Evolutionary conservation across 2,888 invertebrate genomes (phyloP), one percentile per base, ranked within the genome.

Genomic region (Machimus rusticus): DNA sequence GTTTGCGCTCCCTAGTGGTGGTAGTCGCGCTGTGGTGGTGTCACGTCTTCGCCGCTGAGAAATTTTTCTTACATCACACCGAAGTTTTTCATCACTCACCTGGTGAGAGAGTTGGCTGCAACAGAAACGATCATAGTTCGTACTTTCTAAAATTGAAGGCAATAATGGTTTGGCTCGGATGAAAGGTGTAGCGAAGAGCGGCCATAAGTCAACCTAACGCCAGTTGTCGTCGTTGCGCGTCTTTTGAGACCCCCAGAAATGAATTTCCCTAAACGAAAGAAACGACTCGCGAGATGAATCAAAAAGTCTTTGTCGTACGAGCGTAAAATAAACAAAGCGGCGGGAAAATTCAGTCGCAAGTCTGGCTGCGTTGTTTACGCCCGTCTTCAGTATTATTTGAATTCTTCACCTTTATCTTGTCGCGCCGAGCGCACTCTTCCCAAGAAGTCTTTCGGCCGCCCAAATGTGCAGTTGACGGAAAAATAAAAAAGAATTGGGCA

Each of bases 131-230:
- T 37, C n/a, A 37, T 76, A 37, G 57, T 84, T 84, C 19, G 31
- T 84, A 84, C 84, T 84, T 84, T 84, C 84, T 84, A 84, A 84
- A 84, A 84, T 84, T 84, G 84, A 84, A 84, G 84, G 66, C 74
- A 84, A 79, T 79, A 46, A 37, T 76, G 76, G 19, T n/a, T 19
- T 78, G 57, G 66, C 57, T 19, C 6, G 37, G 66, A n/a, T 23
- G 39, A 66, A 43, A 19, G 84, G 84, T n/a, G 16, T 66, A 34
- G 14, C 14, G 39, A 23, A 51, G 23, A 55, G 51, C 39, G 28
- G 55, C 34, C 51, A 5, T 34, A 28, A 55, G 81, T 81, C 51
- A 16, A 34, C 39, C 78, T 78, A 78, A 43, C n/a, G 28, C 66
- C 66, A 19, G 66, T 66, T 28, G 19, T 66, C 23, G 66, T 28